phyloP scores from a whole-genome alignment of 92 coral and sea anemone species.

The Siderastrea siderea region DNA sequence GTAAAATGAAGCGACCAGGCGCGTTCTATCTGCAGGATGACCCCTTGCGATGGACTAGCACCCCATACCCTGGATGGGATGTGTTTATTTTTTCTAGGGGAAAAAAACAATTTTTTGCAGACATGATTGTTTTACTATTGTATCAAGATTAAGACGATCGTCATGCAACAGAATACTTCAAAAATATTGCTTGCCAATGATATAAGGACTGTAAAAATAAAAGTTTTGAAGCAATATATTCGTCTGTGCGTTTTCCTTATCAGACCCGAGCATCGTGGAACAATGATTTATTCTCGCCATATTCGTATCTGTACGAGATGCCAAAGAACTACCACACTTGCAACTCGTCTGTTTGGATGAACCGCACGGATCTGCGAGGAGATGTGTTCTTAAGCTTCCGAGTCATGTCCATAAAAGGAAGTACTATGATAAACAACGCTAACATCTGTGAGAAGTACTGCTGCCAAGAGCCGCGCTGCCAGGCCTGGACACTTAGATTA shows the following conservation, averaged over 20 bases:
- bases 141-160: too few species aligned
- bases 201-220: not conserved
- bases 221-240: not conserved
- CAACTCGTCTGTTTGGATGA: constrained; percentile 76
- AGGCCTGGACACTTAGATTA: constrained; percentile 87
- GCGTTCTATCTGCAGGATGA: too few species aligned
- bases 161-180: not conserved
- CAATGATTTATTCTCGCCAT: constrained; percentile 79
- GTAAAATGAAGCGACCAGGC: too few species aligned
- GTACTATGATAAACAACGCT: constrained; percentile 79
- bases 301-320: constrained; percentile 85
- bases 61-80: too few species aligned
- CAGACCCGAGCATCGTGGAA: constrained; percentile 89
- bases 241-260: not conserved
- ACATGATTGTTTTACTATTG: too few species aligned
- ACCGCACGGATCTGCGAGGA: constrained; percentile 88
- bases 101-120: too few species aligned
- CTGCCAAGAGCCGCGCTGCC: constrained; percentile 87
- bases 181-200: not conserved
- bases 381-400: constrained; percentile 92
- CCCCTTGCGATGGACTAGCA: too few species aligned
- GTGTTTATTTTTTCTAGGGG: too few species aligned
- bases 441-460: constrained; percentile 88
- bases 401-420: constrained; percentile 79
- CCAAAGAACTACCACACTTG: constrained; percentile 79